phyloP scores from a whole-genome alignment of 2,888 invertebrate genomes.

The Xylophagus ater region DNA sequence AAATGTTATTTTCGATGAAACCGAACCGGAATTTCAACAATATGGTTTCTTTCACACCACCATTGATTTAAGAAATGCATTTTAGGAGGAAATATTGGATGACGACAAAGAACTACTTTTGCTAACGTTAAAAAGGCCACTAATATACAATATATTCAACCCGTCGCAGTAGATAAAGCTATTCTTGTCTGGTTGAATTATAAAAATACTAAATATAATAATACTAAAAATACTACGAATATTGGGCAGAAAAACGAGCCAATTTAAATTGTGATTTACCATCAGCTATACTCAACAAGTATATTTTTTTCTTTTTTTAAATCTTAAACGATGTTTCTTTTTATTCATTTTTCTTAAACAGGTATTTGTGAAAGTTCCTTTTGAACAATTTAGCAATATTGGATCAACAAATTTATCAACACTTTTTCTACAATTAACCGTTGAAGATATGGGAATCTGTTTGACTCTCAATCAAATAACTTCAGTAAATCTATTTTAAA shows the following conservation, averaged over 20 bases:
- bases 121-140: constrained; percentile 82
- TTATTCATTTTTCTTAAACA: constrained; percentile 23
- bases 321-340: constrained; percentile 11
- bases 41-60: constrained; percentile 97
- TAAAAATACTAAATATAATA: constrained; percentile 95
- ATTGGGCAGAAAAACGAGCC: constrained; percentile 94
- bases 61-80: constrained; percentile 72
- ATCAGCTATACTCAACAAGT: constrained; percentile 40
- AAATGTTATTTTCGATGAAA: constrained; percentile 93
- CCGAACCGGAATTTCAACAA: constrained; percentile 94
- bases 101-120: constrained; percentile 80
- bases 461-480: constrained; percentile 78
- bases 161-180: constrained; percentile 94
- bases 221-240: too few species aligned
- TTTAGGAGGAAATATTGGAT: constrained; percentile 83
- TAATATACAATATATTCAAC: constrained; percentile 95
- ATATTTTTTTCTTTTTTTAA: constrained; percentile 32
- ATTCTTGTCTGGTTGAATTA: constrained; percentile 98
- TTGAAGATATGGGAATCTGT: constrained; percentile 95
- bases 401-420: constrained; percentile 76
- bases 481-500: constrained; percentile 39
- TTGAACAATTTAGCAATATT: constrained; percentile 67
- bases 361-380: constrained; percentile 61
- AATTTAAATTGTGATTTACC: constrained; percentile 82
- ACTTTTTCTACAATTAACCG: constrained; percentile 84